Evolutionary conservation across 2,113 vertebrate species (phyloP), one percentile per base, ranked within the genome.

Genomic region (Periophthalmodon schlosseri): DNA sequence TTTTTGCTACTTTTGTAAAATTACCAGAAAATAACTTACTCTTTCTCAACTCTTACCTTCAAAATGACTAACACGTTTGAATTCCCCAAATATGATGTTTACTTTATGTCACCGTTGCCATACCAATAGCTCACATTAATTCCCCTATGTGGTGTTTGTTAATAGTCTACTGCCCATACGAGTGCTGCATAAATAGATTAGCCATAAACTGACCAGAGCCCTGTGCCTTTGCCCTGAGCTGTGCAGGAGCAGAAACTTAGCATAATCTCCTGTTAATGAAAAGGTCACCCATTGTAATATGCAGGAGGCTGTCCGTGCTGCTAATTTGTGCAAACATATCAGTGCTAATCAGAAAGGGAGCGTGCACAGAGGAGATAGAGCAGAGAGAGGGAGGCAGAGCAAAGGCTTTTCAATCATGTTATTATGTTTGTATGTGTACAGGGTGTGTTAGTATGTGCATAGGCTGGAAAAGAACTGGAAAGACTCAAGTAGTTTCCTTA

Each of bases 221-320:
- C 34, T 34, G 0, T 4, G 69, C 23, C 34, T 68, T 71, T 76
- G 58, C 46, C 52, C 68, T 44, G 61, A 21, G 66, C 44, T 15
- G 20, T 46, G 57, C 33, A 13, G 71, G 57, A 39, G 63, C 9
- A 0, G 58, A 73, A 74, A 70, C 2, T 2, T 11, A 24, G 50
- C 72, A 75, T 82, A 57, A 76, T 85, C 80, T 65, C 57, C 71
- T 60, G 36, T 73, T 80, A 83, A 89, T 83, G 69, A 86, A 85
- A 77, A 81, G 77, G 71, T 77, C 7, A 44, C n/a, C 44, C 56
- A 76, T 56, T 77, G 60, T 69, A 73, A 69, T 74, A 58, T 54
- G 76, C 75, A 73, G 71, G 57, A 39, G 72, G 50, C 74, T 69
- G 75, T 21, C 34, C 68, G 47, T 70, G 34, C n/a, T 73, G 71